A percentile compares a stretch with the other conserved stretches of the same genome.
These are phyloP conservation scores for Callitettix versicolor DNA, from an alignment of 1,140 invertebrate genomes.

Conservation along the genomic window DNA sequence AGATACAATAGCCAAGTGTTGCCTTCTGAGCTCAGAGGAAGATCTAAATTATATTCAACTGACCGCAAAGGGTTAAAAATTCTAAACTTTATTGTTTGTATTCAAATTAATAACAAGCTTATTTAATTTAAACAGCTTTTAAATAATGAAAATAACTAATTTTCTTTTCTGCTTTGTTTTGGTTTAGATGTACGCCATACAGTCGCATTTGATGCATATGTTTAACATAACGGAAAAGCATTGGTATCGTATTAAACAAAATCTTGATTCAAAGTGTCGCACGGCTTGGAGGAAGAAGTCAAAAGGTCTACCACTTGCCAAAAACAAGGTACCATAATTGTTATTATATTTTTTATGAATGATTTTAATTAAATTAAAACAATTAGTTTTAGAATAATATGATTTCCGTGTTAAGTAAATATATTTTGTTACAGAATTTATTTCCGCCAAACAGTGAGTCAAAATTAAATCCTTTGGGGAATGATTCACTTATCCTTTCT, in stretches of 20 bases:
- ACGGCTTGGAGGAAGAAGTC: conserved; percentile 36
- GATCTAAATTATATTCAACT: too few relatives aligned
- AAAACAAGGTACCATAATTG: conserved; percentile 18
- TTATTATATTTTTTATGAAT: neutral
- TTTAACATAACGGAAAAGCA: conserved; percentile 40
- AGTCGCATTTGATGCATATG: conserved; percentile 41
- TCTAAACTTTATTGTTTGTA: too few relatives aligned
- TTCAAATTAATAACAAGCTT: too few relatives aligned
- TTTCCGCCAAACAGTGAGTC: neutral
- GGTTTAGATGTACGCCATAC: conserved; percentile 39
- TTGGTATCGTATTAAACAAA: conserved; percentile 44
- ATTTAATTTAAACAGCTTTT: too few relatives aligned
- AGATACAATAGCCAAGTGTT: too few relatives aligned
- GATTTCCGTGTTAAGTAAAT: neutral
- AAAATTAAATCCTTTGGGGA: neutral
- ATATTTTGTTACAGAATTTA: neutral
- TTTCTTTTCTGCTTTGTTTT: conserved; percentile 6
- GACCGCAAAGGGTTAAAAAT: too few relatives aligned
- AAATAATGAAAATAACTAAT: too few relatives aligned
- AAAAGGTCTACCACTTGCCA: conserved; percentile 25
- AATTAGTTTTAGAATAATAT: neutral
- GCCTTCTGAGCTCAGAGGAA: too few relatives aligned
- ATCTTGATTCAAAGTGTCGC: conserved; percentile 44
- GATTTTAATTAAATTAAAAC: neutral
- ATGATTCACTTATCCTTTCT: neutral